phyloP scores from a whole-genome alignment of 2,797 vertebrate genomes.

The Dromococcyx pavoninus region DNA sequence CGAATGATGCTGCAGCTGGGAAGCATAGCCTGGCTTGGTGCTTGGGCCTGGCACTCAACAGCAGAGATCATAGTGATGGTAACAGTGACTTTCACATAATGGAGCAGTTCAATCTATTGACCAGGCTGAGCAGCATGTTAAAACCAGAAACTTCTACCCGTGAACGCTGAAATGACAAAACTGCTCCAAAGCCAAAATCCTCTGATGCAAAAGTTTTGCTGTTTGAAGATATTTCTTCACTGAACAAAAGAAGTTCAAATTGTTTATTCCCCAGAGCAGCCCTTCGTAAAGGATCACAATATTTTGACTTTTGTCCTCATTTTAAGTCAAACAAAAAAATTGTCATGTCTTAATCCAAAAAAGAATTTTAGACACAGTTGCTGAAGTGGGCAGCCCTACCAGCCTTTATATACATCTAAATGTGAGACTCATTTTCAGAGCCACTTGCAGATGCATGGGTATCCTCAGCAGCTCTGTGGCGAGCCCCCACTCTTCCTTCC shows the following conservation, averaged over 20 bases:
- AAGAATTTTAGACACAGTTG: neutral
- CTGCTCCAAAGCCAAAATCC: neutral
- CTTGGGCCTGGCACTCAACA: neutral
- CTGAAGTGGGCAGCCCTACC: neutral
- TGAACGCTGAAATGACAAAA: neutral
- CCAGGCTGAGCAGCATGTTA: neutral
- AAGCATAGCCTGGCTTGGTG: neutral
- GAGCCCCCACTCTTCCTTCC: neutral
- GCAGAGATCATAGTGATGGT: neutral
- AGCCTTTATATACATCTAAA: neutral
- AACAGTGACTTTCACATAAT: neutral
- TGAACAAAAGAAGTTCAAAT: neutral
- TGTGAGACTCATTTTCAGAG: neutral
- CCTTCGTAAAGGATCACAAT: neutral
- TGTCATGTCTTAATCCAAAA: neutral
- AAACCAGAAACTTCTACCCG: neutral
- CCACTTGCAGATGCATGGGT: neutral
- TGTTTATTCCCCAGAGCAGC: neutral
- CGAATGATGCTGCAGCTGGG: fast-evolving
- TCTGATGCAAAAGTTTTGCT: neutral
- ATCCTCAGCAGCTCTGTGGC: neutral
- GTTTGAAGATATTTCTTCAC: neutral
- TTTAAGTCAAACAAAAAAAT: neutral
- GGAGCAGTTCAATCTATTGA: neutral
- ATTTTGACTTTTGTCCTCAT: neutral